Percentiles rank a stretch among this genome's conserved stretches.
Conservation (phyloP, 2,888 invertebrate species). For the Ophion costatus region DNA sequence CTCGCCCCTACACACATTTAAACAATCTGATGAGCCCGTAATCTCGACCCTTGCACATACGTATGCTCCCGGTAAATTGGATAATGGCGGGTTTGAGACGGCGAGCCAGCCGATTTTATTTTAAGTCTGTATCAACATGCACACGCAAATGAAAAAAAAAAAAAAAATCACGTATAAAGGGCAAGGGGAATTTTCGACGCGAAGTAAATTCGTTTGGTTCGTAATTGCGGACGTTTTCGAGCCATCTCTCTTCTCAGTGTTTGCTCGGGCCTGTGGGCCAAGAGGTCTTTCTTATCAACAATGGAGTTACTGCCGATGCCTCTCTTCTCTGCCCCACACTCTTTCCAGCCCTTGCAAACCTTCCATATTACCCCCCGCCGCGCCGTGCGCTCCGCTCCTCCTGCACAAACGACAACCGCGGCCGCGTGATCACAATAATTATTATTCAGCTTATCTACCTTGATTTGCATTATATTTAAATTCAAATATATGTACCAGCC, state of each 20-base stretch:
- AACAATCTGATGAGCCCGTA: conserved; percentile 37
- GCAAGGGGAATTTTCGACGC: conserved; percentile 47
- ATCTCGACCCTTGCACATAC: conserved; percentile 49
- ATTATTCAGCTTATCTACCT: conserved; percentile 81
- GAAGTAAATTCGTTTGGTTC: conserved; percentile 58
- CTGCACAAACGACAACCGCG: conserved; percentile 36
- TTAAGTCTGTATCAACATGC: neutral
- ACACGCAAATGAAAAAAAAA: neutral
- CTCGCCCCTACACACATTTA: neutral
- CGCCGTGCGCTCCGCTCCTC: neutral
- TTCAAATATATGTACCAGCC: conserved; percentile 71
- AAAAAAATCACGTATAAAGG: neutral
- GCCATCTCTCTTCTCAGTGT: conserved; percentile 35
- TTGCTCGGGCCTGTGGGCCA: conserved; percentile 54
- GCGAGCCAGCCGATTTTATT: conserved; percentile 47
- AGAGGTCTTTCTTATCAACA: conserved; percentile 72
- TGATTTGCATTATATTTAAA: conserved; percentile 81
- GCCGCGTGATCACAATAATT: conserved; percentile 73
- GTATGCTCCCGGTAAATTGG: conserved; percentile 55
- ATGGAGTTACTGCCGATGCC: conserved; percentile 58
- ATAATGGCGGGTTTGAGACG: conserved; percentile 40
- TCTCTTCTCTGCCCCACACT: conserved; percentile 16
- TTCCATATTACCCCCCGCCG: neutral
- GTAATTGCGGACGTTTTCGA: conserved; percentile 46
- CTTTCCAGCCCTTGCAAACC: neutral